These are phyloP conservation scores for Cryptocheilus praepositus DNA, from an alignment of 2,888 invertebrate species.

Conservation along the genomic window DNA sequence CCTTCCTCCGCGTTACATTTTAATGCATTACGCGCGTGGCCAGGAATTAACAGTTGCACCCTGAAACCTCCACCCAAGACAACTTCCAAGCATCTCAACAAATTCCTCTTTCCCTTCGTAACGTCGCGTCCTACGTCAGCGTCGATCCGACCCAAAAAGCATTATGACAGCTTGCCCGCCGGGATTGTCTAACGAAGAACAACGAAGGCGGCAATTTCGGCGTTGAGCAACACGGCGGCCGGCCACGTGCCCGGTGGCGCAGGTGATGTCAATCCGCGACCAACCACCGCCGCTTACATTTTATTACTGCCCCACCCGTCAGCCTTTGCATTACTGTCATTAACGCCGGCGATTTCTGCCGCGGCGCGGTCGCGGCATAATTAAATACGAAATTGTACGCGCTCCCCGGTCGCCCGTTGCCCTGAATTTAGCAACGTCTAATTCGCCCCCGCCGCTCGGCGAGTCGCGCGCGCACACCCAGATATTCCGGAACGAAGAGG, in stretches of 20 bases:
- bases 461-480: slow-evolving; percentile 29
- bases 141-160: slow-evolving; percentile 8
- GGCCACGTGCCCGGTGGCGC: slow-evolving; percentile 27
- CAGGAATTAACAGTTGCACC: no score
- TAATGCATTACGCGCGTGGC: no score
- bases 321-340: slow-evolving; percentile 67
- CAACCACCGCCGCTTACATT: slow-evolving; percentile 54
- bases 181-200: slow-evolving; percentile 8
- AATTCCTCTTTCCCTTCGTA: no score
- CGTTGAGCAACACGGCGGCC: slow-evolving; percentile 25
- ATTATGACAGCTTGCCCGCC: no score
- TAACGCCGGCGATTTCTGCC: slow-evolving; percentile 49
- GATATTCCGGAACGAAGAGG: neutral
- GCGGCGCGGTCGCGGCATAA: slow-evolving; percentile 59
- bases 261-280: slow-evolving; percentile 43
- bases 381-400: slow-evolving; percentile 70
- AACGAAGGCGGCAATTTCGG: slow-evolving; percentile 16
- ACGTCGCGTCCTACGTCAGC: neutral
- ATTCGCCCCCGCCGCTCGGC: neutral
- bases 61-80: no score
- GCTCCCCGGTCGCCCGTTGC: slow-evolving; percentile 59
- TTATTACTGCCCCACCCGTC: slow-evolving; percentile 60
- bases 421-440: slow-evolving; percentile 68
- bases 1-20: no score
- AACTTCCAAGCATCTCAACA: no score